Conservation (phyloP, 2,113 vertebrate species). For the Daphoenositta chrysoptera region DNA sequence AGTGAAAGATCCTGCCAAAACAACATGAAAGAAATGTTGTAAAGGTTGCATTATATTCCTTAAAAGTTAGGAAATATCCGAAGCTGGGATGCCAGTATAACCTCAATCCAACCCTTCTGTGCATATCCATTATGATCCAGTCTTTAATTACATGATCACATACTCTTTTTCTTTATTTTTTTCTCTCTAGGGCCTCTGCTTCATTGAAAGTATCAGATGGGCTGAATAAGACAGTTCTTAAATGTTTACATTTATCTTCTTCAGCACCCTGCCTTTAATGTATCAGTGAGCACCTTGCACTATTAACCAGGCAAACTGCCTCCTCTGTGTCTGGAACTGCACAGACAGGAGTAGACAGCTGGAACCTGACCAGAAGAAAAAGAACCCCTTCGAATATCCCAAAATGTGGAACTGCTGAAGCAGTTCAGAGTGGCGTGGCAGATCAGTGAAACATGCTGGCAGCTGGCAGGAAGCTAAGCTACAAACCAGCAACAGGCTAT, state of each 20-base stretch:
- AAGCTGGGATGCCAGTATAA: neutral
- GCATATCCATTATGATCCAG: neutral
- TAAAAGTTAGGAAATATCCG: conserved; percentile 25
- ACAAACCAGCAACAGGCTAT: neutral
- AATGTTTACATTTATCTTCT: neutral
- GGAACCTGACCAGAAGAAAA: neutral
- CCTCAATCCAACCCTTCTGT: conserved; percentile 1
- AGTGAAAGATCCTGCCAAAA: conserved; percentile 15
- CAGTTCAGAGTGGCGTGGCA: neutral
- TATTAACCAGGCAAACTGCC: neutral
- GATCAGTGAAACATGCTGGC: neutral
- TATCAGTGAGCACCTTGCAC: neutral
- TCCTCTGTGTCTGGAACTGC: neutral
- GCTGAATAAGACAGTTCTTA: neutral
- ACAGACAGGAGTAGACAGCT: neutral
- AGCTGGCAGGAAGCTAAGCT: neutral
- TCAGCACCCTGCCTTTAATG: neutral
- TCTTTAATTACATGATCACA: conserved; percentile 20
- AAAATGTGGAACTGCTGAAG: neutral
- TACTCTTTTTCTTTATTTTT: neutral
- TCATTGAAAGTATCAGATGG: neutral
- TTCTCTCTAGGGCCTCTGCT: neutral
- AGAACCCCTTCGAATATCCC: neutral
- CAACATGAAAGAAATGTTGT: conserved; percentile 4
- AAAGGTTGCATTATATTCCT: conserved; percentile 5